These are phyloP conservation scores for Metopia argyrocephala DNA, from an alignment of 2,888 invertebrate species.

Conservation along the genomic window DNA sequence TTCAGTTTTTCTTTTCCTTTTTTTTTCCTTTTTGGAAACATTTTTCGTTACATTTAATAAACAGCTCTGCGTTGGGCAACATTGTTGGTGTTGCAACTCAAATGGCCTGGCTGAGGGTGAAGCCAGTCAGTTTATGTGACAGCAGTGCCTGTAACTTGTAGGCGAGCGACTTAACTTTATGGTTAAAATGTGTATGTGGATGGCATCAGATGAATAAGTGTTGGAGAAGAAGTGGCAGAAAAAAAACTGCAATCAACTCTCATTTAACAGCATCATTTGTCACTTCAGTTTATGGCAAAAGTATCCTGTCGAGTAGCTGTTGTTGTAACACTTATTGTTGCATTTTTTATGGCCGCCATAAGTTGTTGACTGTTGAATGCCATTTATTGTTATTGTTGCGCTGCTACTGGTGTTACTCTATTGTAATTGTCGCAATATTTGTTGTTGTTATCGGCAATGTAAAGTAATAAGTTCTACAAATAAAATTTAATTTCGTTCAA, in stretches of 20 bases:
- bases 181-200: neutral
- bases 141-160: slow-evolving; percentile 18
- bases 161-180: slow-evolving; percentile 40
- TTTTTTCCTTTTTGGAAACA: slow-evolving; percentile 7
- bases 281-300: slow-evolving; percentile 74
- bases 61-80: slow-evolving; percentile 23
- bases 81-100: slow-evolving; percentile 20
- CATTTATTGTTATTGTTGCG: slow-evolving; percentile 28
- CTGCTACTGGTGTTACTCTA: neutral
- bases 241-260: slow-evolving; percentile 76
- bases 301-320: slow-evolving; percentile 65
- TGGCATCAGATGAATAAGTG: neutral
- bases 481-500: neutral
- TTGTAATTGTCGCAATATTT: neutral
- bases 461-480: slow-evolving; percentile 42
- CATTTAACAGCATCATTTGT: slow-evolving; percentile 78
- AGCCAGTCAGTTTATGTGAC: neutral
- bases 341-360: slow-evolving; percentile 64
- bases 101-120: neutral
- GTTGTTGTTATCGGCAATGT: slow-evolving; percentile 46
- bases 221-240: neutral
- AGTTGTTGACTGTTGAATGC: slow-evolving; percentile 62
- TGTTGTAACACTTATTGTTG: slow-evolving; percentile 64
- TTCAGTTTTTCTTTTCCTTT: neutral
- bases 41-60: slow-evolving; percentile 57